Evolutionary conservation across 2,113 vertebrate genomes (phyloP).

Genomic region (Meleagris gallopavo): DNA sequence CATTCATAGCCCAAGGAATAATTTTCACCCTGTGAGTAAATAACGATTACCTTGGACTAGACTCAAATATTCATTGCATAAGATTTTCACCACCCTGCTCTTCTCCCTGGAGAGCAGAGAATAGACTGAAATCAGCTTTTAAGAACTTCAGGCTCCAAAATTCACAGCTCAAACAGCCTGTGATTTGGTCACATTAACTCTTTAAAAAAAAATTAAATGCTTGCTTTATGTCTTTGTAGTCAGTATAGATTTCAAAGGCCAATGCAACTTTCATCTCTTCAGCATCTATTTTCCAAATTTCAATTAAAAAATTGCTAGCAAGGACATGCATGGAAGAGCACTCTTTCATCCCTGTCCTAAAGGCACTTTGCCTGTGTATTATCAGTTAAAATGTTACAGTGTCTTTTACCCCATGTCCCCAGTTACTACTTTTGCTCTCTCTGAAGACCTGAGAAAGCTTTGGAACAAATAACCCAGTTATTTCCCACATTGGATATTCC

Average conservation of each 20-base stretch:
- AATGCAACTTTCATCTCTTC: background rate
- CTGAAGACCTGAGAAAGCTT: background rate
- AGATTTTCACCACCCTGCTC: background rate
- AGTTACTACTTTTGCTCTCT: background rate
- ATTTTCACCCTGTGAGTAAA: background rate
- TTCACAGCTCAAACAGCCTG: too few species aligned
- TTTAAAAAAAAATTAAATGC: background rate
- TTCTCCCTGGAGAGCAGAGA: background rate
- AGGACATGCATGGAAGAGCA: rapidly evolving
- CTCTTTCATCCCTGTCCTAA: background rate
- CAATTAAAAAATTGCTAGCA: background rate
- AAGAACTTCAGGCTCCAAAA: background rate
- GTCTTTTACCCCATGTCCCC: background rate
- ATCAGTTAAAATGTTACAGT: background rate
- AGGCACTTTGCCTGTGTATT: background rate
- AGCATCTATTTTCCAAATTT: background rate
- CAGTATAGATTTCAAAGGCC: background rate
- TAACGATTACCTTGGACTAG: background rate
- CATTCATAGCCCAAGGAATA: background rate
- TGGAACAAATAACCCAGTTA: background rate
- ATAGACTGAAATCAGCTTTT: background rate
- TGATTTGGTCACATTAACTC: background rate
- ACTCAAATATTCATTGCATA: constrained; percentile 4
- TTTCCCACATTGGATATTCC: background rate
- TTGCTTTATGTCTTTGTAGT: background rate